Evolutionary conservation across 2,797 vertebrate species (phyloP).

Genomic region (Gila robusta): DNA sequence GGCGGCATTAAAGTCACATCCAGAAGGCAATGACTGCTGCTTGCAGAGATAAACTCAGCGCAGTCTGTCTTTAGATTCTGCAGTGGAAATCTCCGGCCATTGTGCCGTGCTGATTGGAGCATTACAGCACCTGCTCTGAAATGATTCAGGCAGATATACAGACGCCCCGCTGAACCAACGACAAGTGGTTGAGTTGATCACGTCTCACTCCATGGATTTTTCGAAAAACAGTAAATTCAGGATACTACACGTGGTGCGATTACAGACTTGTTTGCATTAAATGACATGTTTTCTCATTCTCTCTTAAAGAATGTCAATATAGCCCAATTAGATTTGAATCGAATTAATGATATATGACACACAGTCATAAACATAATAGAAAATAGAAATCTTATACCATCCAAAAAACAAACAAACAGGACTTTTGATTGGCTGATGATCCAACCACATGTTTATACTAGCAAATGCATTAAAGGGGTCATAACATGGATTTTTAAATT

Average conservation of each 20-base stretch:
- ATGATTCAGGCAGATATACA: slow-evolving; percentile 34
- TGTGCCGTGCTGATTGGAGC: slow-evolving; percentile 61
- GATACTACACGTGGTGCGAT: neutral
- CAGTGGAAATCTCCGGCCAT: slow-evolving; percentile 31
- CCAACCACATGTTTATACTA: neutral
- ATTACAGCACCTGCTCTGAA: slow-evolving; percentile 62
- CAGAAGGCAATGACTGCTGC: slow-evolving; percentile 73
- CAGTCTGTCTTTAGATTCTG: slow-evolving; percentile 20
- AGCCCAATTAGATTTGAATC: neutral
- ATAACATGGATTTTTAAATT: neutral
- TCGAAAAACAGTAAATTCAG: slow-evolving; percentile 6
- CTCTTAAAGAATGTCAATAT: neutral
- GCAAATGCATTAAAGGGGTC: slow-evolving; percentile 11
- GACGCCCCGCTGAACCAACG: slow-evolving; percentile 21
- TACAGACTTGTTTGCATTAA: neutral
- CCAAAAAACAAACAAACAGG: neutral
- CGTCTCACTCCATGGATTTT: slow-evolving; percentile 1
- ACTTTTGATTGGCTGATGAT: neutral
- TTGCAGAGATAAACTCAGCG: slow-evolving; percentile 65
- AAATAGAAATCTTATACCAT: neutral
- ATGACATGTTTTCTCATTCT: neutral
- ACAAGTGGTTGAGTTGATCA: slow-evolving; percentile 9
- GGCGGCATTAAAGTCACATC: slow-evolving; percentile 79
- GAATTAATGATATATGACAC: neutral
- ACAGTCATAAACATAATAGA: neutral